These are phyloP conservation scores for Panonychus citri DNA, from an alignment of 1,140 invertebrate genomes.

Conservation along the genomic window DNA sequence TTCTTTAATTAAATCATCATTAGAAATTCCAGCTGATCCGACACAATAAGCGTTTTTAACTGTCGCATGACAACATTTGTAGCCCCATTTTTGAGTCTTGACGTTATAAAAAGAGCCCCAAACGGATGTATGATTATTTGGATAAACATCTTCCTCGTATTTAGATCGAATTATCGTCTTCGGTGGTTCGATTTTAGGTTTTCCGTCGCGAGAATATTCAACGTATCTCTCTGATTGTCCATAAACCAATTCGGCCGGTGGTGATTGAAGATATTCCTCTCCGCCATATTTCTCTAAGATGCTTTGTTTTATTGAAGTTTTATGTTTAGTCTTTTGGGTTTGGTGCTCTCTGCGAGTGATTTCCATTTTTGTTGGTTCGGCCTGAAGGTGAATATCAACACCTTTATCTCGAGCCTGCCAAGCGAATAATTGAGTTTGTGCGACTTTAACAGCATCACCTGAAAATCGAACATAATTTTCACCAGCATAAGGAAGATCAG, in stretches of 20 bases:
- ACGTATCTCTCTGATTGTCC: constrained; percentile 45
- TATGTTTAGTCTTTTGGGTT: constrained; percentile 67
- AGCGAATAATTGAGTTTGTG: constrained; percentile 81
- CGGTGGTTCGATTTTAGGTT: constrained; percentile 57
- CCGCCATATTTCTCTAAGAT: constrained; percentile 74
- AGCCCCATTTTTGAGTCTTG: constrained; percentile 71
- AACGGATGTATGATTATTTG: constrained; percentile 75
- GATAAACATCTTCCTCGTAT: constrained; percentile 83
- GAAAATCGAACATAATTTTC: constrained; percentile 87
- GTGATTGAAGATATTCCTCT: constrained; percentile 63
- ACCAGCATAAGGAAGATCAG: constrained; percentile 67
- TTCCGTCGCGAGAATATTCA: constrained; percentile 86
- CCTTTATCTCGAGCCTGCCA: constrained; percentile 89
- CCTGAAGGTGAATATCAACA: constrained; percentile 82
- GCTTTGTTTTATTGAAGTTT: constrained; percentile 42
- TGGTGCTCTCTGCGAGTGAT: no score
- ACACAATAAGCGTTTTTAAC: constrained; percentile 50
- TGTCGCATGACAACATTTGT: constrained; percentile 79
- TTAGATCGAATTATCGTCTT: constrained; percentile 57
- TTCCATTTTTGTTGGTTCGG: constrained; percentile 92
- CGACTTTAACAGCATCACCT: constrained; percentile 75
- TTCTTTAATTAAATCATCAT: no score
- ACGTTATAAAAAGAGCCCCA: constrained; percentile 82
- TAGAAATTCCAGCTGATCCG: no score
- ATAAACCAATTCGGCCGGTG: constrained; percentile 56